Evolutionary conservation across 2,113 vertebrate species (phyloP).

Genomic region (Triplophysa dalaica): DNA sequence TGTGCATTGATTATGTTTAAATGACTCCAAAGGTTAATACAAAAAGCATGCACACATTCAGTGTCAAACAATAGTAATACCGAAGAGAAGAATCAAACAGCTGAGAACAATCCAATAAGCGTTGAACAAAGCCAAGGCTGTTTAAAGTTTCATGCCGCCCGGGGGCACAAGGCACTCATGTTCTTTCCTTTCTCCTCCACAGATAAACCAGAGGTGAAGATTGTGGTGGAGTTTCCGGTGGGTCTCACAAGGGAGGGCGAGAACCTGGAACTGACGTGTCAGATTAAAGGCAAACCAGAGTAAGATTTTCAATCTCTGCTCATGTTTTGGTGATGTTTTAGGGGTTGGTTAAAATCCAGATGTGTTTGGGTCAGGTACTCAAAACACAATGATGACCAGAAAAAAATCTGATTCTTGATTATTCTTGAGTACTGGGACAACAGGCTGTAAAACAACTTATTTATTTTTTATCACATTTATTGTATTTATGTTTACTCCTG

Average conservation of each 20-base stretch:
- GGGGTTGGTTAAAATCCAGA: neutral
- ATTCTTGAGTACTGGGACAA: too few species aligned
- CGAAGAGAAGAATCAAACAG: slow-evolving; percentile 6
- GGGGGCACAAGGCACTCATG: neutral
- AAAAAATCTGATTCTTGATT: too few species aligned
- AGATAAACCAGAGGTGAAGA: slow-evolving; percentile 97
- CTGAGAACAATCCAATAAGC: slow-evolving; percentile 34
- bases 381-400: too few species aligned
- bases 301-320: slow-evolving; percentile 66
- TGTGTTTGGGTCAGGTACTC: too few species aligned
- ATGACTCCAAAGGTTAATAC: slow-evolving; percentile 32
- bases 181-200: slow-evolving; percentile 51
- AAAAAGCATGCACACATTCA: slow-evolving; percentile 19
- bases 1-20: slow-evolving; percentile 33
- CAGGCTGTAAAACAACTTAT: too few species aligned
- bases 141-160: slow-evolving; percentile 35
- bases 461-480: too few species aligned
- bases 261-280: slow-evolving; percentile 88
- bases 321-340: neutral
- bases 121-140: slow-evolving; percentile 33
- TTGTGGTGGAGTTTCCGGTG: slow-evolving; percentile 88
- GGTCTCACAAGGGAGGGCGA: slow-evolving; percentile 94
- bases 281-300: slow-evolving; percentile 91
- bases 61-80: slow-evolving; percentile 20
- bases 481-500: too few species aligned